Conservation (phyloP, 2,888 invertebrate genomes). For the Diaphora mendica region DNA sequence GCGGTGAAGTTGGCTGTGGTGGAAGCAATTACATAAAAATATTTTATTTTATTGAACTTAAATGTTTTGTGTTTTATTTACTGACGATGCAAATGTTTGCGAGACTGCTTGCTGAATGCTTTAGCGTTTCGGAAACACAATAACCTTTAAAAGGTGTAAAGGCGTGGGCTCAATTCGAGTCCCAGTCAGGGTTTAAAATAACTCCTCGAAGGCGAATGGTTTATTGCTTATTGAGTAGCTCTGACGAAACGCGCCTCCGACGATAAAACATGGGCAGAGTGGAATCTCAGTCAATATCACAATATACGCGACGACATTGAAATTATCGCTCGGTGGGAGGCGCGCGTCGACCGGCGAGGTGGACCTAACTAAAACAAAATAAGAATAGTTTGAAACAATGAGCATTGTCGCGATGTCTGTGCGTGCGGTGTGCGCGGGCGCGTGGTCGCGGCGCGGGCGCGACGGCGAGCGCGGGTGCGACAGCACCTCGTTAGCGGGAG, state of each 20-base stretch:
- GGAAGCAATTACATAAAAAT: slow-evolving; percentile 9
- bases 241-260: slow-evolving; percentile 82
- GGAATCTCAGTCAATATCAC: slow-evolving; percentile 85
- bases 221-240: slow-evolving; percentile 86
- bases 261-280: slow-evolving; percentile 79
- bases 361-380: slow-evolving; percentile 79
- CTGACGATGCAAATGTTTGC: slow-evolving; percentile 51
- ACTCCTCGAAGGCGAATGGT: slow-evolving; percentile 84
- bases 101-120: slow-evolving; percentile 51
- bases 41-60: slow-evolving; percentile 16
- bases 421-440: slow-evolving; percentile 53
- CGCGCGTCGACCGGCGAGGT: slow-evolving; percentile 68
- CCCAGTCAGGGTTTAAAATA: slow-evolving; percentile 80
- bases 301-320: slow-evolving; percentile 82
- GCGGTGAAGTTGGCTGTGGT: neutral
- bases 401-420: slow-evolving; percentile 78
- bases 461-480: slow-evolving; percentile 65
- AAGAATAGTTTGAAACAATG: slow-evolving; percentile 83
- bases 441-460: slow-evolving; percentile 58
- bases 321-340: slow-evolving; percentile 85
- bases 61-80: slow-evolving; percentile 42
- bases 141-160: slow-evolving; percentile 86
- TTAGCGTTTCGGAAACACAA: slow-evolving; percentile 81
- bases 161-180: slow-evolving; percentile 78
- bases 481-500: slow-evolving; percentile 68